Evolutionary conservation across 2,888 invertebrate species (phyloP).

Genomic region (Geophilus truncorum): DNA sequence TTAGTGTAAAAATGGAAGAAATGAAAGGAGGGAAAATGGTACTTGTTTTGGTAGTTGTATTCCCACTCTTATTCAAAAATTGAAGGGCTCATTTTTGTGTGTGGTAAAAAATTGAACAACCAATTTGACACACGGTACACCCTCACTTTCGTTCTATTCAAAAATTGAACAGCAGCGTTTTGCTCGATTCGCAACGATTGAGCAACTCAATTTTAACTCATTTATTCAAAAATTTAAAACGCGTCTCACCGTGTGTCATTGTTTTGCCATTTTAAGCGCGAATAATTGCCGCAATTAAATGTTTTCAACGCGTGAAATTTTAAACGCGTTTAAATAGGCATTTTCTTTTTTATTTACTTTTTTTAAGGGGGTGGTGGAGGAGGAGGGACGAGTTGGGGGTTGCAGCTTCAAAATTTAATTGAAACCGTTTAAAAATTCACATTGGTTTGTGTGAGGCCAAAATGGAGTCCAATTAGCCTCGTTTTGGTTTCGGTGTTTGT

Average conservation of each 20-base stretch:
- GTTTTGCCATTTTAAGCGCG: not conserved
- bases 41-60: not conserved
- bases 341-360: not conserved
- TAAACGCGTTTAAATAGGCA: not conserved
- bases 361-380: too few species aligned
- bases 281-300: not conserved
- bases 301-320: not conserved
- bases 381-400: too few species aligned
- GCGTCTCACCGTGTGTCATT: too few species aligned
- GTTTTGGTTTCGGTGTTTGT: not conserved
- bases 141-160: constrained; percentile 3
- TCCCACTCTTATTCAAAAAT: constrained; percentile 20
- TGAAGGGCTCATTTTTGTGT: not conserved
- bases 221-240: not conserved
- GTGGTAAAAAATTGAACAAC: not conserved
- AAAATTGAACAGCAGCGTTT: constrained; percentile 1
- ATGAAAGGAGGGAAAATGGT: not conserved
- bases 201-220: not conserved
- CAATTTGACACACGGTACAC: constrained; percentile 7
- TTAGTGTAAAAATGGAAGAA: not conserved
- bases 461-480: constrained; percentile 1
- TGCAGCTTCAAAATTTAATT: not conserved
- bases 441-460: constrained; percentile 6
- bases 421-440: constrained; percentile 2
- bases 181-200: constrained; percentile 1